These are phyloP conservation scores for Geothlypis trichas DNA, from an alignment of 2,113 vertebrate species.

Conservation along the genomic window DNA sequence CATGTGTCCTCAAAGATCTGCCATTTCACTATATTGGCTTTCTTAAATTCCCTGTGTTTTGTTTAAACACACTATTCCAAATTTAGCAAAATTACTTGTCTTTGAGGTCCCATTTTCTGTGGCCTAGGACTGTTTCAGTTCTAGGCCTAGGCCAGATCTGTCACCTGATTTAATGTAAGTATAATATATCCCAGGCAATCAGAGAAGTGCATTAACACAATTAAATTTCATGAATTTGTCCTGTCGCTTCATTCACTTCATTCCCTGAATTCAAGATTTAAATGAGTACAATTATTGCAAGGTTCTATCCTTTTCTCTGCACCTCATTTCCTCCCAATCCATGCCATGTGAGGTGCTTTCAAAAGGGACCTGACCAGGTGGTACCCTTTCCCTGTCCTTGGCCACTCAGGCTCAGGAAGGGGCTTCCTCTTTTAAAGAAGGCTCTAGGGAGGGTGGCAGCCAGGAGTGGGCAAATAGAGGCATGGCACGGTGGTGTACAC, in stretches of 20 bases:
- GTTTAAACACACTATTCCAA: background rate
- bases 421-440: background rate
- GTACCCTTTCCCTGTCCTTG: background rate
- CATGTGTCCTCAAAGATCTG: background rate
- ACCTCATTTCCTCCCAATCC: background rate
- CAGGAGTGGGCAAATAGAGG: background rate
- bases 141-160: background rate
- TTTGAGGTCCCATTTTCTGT: background rate
- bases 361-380: too few relatives aligned
- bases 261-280: background rate
- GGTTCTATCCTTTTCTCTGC: background rate
- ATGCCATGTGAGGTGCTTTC: background rate
- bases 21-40: background rate
- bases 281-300: background rate
- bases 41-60: background rate
- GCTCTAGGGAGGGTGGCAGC: rapidly evolving
- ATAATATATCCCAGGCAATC: background rate
- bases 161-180: background rate
- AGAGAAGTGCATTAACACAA: background rate
- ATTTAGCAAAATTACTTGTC: background rate
- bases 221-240: background rate
- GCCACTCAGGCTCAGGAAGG: background rate
- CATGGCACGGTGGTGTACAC: rapidly evolving
- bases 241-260: background rate
- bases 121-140: background rate